A percentile compares a stretch with the other conserved stretches of the same genome.
Evolutionary conservation across 2,888 invertebrate genomes (phyloP).

Genomic region (Xestia c-nigrum): DNA sequence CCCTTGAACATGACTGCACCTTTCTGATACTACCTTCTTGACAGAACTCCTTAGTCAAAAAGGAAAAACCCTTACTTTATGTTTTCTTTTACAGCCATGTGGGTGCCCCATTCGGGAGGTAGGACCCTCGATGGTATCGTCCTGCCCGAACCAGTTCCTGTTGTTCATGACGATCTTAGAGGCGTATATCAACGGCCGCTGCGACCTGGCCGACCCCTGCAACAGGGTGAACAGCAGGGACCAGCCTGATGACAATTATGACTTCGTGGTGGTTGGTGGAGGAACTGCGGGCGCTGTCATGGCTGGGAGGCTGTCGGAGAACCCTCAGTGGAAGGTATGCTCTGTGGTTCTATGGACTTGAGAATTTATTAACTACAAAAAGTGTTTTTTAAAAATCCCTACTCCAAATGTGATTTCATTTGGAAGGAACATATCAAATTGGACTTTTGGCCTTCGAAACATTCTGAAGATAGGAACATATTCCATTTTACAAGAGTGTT

Average conservation of each 20-base stretch:
- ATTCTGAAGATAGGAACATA: not conserved
- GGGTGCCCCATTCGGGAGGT: constrained; percentile 90
- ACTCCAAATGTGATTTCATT: not conserved
- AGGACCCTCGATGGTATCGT: constrained; percentile 90
- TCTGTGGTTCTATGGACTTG: not conserved
- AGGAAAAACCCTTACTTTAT: not conserved
- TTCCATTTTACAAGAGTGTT: not conserved
- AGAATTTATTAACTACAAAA: not conserved
- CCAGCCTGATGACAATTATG: constrained; percentile 88
- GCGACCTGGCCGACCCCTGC: constrained; percentile 91
- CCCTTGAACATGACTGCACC: not conserved
- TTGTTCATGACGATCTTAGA: constrained; percentile 92
- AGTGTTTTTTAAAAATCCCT: not conserved
- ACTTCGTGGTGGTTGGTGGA: constrained; percentile 92
- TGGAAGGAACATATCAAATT: not conserved
- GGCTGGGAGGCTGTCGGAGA: constrained; percentile 92
- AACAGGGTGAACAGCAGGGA: constrained; percentile 87
- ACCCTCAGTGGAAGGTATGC: constrained; percentile 91
- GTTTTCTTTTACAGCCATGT: constrained; percentile 82
- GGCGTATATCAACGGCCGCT: constrained; percentile 90
- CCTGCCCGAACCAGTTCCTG: constrained; percentile 91
- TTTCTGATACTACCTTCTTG: not conserved
- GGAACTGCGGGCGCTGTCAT: constrained; percentile 92
- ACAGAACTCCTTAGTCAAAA: not conserved
- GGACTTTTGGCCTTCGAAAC: not conserved